Percentiles rank a stretch among this genome's conserved stretches.
Conservation (phyloP, 2,113 vertebrate species). For the Rynchops niger region DNA sequence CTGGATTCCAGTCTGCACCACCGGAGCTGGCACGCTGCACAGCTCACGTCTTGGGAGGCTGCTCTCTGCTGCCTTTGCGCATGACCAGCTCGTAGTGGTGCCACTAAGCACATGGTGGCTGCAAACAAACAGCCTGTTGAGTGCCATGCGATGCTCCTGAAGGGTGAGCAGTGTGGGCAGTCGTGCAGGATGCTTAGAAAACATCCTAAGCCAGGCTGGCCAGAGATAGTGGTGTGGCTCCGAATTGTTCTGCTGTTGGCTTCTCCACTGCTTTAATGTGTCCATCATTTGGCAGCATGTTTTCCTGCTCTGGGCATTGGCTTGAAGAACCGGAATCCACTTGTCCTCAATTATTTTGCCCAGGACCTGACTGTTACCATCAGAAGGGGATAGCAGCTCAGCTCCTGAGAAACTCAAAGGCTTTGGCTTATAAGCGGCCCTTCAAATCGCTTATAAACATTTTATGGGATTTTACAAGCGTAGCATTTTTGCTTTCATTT, state of each 20-base stretch:
- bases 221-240: background rate
- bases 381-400: background rate
- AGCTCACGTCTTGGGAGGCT: background rate
- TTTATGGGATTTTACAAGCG: background rate
- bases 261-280: background rate
- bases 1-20: background rate
- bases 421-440: background rate
- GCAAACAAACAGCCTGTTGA: background rate
- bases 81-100: background rate
- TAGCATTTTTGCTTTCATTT: conserved; percentile 14
- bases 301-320: background rate
- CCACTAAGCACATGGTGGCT: background rate
- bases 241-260: background rate
- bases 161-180: background rate
- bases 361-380: background rate
- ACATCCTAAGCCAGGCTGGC: background rate
- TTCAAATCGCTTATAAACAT: background rate
- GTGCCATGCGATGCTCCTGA: background rate
- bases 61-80: accelerated
- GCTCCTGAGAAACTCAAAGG: background rate
- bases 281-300: accelerated
- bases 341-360: background rate
- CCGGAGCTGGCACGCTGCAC: too few species aligned
- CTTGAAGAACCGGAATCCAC: background rate
- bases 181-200: background rate